Conservation (phyloP, 2,797 vertebrate genomes). For the Phrynocephalus forsythii region DNA sequence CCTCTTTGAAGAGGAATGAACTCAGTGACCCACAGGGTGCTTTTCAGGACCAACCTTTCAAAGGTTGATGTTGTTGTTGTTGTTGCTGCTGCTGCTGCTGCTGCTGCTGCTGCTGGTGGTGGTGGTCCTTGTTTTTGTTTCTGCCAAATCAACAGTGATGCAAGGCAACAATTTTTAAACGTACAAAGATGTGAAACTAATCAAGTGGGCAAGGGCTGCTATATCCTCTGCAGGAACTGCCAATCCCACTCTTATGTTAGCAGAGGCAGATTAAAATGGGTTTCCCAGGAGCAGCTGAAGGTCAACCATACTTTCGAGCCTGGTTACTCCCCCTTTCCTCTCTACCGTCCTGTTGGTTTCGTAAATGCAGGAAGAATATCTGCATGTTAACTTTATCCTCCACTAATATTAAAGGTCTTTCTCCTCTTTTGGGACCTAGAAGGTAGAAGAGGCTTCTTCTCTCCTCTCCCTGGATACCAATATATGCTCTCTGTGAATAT, state of each 20-base stretch:
- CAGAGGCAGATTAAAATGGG: background rate
- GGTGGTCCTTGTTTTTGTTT: background rate
- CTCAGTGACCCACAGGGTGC: too few relatives aligned
- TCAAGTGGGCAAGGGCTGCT: background rate
- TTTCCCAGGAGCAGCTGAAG: constrained; percentile 21
- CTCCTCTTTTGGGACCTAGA: background rate
- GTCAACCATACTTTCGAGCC: background rate
- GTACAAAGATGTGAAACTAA: background rate
- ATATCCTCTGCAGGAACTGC: background rate
- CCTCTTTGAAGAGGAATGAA: too few relatives aligned
- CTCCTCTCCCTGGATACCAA: constrained; percentile 3
- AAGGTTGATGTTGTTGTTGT: too few relatives aligned
- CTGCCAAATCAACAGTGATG: background rate
- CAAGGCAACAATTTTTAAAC: background rate
- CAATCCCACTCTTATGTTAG: background rate
- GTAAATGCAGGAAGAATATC: background rate
- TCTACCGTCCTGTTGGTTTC: background rate
- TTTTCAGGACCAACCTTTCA: too few relatives aligned
- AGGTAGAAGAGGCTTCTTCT: background rate
- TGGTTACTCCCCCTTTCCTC: background rate
- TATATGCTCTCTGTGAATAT: background rate
- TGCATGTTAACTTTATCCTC: constrained; percentile 15
- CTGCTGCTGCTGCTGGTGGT: too few relatives aligned
- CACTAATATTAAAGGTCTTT: background rate
- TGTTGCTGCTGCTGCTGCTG: too few relatives aligned